These are phyloP conservation scores for Psilopogon haemacephalus DNA, from an alignment of 2,113 vertebrate species.

Conservation along the genomic window DNA sequence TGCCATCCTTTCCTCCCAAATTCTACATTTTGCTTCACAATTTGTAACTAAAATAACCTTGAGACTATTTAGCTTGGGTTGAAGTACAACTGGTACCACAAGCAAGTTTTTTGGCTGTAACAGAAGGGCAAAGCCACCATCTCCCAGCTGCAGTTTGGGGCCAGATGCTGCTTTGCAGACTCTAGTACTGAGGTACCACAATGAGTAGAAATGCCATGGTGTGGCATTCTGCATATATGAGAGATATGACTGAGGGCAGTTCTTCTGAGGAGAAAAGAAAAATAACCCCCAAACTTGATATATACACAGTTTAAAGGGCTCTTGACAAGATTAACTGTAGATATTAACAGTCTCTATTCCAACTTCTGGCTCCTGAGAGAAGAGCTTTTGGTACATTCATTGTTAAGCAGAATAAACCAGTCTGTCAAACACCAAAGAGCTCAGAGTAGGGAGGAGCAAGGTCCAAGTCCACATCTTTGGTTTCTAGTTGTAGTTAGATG, in stretches of 20 bases:
- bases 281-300: background rate
- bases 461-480: conserved; percentile 63
- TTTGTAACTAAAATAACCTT: background rate
- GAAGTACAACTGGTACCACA: rapidly evolving
- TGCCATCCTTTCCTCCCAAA: background rate
- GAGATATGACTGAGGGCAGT: rapidly evolving
- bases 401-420: conserved; percentile 65
- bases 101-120: background rate
- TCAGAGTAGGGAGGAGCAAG: conserved; percentile 51
- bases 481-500: conserved; percentile 68
- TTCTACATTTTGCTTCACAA: background rate
- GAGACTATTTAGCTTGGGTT: background rate
- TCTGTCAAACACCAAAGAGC: conserved; percentile 57
- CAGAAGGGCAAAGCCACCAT: background rate
- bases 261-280: background rate
- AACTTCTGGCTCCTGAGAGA: background rate
- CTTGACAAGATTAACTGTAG: background rate
- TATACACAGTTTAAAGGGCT: background rate
- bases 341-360: background rate
- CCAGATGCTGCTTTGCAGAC: background rate
- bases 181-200: background rate
- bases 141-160: background rate
- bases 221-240: background rate
- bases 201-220: background rate
- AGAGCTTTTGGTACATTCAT: background rate